Percentiles rank a stretch among this genome's conserved stretches.
These are phyloP conservation scores for Tokudaia tokunoshimensis DNA, from an alignment of 2,797 vertebrate species.

Conservation along the genomic window DNA sequence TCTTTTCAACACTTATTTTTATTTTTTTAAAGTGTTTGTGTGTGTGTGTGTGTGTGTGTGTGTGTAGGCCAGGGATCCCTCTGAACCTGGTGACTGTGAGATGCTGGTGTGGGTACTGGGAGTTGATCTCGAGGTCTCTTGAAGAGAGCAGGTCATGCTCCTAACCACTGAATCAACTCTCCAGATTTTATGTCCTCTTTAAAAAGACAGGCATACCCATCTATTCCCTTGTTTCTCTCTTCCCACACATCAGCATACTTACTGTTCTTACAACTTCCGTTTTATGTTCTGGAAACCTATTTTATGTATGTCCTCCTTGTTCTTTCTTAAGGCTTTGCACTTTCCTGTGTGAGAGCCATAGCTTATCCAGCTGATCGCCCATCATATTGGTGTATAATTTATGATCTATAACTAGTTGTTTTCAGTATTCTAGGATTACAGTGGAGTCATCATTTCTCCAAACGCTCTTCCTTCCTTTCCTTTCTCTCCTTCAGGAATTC, in stretches of 20 bases:
- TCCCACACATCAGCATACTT: neutral
- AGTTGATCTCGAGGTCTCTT: neutral
- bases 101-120: neutral
- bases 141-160: neutral
- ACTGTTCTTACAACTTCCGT: neutral
- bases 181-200: neutral
- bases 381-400: neutral
- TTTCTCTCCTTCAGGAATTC: neutral
- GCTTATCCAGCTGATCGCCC: neutral
- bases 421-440: constrained; percentile 46
- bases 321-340: neutral
- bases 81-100: neutral
- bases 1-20: neutral
- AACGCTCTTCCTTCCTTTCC: neutral
- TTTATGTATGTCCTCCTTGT: neutral
- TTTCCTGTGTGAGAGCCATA: neutral
- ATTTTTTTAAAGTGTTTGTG: neutral
- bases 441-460: neutral
- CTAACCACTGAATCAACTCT: neutral
- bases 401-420: neutral
- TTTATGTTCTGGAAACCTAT: neutral
- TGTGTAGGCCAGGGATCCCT: neutral
- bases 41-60: neutral
- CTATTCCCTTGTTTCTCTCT: neutral
- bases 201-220: neutral